Conservation (phyloP, 2,888 invertebrate genomes). For the Celastrina argiolus region DNA sequence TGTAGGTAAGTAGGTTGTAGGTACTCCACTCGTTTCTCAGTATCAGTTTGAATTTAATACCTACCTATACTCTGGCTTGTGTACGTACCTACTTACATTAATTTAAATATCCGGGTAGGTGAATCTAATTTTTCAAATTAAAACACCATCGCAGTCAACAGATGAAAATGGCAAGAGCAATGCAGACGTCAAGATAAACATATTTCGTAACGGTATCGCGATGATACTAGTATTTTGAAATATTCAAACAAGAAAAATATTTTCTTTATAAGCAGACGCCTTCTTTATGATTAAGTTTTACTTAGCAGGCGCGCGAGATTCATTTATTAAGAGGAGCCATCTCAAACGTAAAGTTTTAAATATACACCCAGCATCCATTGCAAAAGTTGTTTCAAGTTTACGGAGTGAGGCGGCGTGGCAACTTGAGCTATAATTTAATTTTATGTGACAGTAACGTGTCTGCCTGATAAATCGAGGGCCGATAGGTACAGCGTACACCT, state of each 20-base stretch:
- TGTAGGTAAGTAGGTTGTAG: too few species aligned
- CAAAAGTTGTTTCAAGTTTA: slow-evolving; percentile 26
- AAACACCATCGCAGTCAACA: too few species aligned
- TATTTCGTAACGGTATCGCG: not conserved
- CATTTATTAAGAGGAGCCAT: slow-evolving; percentile 6
- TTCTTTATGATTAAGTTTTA: slow-evolving; percentile 15
- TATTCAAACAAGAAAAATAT: not conserved
- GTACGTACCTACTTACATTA: too few species aligned
- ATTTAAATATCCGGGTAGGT: too few species aligned
- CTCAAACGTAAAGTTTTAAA: slow-evolving; percentile 19
- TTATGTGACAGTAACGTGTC: slow-evolving; percentile 47
- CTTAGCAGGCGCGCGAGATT: slow-evolving; percentile 14
- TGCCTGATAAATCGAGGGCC: slow-evolving; percentile 27
- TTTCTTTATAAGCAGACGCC: not conserved
- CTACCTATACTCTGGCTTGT: too few species aligned
- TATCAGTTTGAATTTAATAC: too few species aligned
- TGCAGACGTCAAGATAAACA: not conserved
- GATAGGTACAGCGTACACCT: slow-evolving; percentile 24
- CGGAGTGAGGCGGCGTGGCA: slow-evolving; percentile 24
- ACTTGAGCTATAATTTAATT: slow-evolving; percentile 53
- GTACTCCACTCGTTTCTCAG: too few species aligned
- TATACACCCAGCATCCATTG: slow-evolving; percentile 25
- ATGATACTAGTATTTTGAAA: not conserved
- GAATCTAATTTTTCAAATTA: too few species aligned
- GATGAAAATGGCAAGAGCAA: not conserved